Percentiles rank a stretch among this genome's conserved stretches.
Conservation (phyloP, 2,888 invertebrate species). For the Drosophila prostipennis region DNA sequence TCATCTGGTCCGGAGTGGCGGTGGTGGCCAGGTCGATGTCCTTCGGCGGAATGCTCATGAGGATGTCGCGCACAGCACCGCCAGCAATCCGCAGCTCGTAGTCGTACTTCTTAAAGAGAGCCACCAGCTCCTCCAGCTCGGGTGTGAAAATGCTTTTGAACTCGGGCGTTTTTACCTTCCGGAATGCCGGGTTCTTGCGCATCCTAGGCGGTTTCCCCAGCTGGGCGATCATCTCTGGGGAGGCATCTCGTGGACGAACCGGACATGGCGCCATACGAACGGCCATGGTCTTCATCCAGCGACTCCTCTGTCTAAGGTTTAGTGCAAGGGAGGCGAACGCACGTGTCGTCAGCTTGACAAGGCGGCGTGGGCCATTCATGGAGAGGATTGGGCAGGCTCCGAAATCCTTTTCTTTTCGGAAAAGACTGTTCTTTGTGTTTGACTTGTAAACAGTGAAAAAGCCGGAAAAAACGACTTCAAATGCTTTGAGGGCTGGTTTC, state of each 20-base stretch:
- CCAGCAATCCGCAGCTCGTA: slow-evolving; percentile 97
- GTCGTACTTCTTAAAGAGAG: slow-evolving; percentile 91
- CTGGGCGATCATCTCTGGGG: slow-evolving; percentile 47
- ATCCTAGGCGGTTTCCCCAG: slow-evolving; percentile 69
- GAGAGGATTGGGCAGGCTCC: background rate
- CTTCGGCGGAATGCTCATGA: slow-evolving; percentile 91
- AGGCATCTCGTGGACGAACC: slow-evolving; percentile 1
- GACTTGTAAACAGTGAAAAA: background rate
- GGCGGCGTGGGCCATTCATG: slow-evolving; percentile 25
- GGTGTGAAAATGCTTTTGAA: slow-evolving; percentile 92
- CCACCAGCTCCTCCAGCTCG: slow-evolving; percentile 89
- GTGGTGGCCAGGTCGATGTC: slow-evolving; percentile 99
- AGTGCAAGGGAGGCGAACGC: slow-evolving; percentile 1
- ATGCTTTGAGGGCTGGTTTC: background rate
- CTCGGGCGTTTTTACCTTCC: slow-evolving; percentile 89
- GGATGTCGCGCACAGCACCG: slow-evolving; percentile 96
- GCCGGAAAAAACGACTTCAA: background rate
- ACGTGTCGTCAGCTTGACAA: slow-evolving; percentile 13
- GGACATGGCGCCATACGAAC: slow-evolving; percentile 36
- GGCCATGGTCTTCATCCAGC: slow-evolving; percentile 6
- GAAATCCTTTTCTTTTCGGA: no score
- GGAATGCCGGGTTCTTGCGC: slow-evolving; percentile 88
- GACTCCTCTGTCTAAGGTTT: background rate
- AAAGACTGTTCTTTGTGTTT: background rate
- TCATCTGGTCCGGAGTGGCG: slow-evolving; percentile 98